Conservation (phyloP, 2,797 vertebrate species). For the Alauda arvensis region DNA sequence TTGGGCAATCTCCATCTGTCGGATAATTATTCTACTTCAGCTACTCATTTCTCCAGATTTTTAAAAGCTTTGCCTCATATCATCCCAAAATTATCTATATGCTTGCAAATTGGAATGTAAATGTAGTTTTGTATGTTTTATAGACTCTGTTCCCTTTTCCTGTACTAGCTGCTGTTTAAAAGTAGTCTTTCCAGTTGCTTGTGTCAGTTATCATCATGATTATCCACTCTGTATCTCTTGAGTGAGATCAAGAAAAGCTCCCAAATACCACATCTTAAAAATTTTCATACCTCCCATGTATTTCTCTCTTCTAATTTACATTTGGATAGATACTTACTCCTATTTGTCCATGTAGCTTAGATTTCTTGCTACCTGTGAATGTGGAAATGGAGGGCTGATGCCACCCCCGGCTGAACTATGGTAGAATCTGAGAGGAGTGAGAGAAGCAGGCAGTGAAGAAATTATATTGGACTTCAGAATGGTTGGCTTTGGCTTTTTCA, state of each 20-base stretch:
- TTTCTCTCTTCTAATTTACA: not conserved
- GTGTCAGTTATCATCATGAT: not conserved
- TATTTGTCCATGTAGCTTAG: not conserved
- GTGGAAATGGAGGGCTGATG: not conserved
- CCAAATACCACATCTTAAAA: not conserved
- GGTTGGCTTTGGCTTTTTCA: not conserved
- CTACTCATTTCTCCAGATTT: constrained; percentile 49
- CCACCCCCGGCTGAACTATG: not conserved
- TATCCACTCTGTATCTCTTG: not conserved
- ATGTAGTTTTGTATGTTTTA: not conserved
- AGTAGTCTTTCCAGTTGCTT: not conserved
- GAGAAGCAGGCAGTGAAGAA: not conserved
- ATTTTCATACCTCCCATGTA: not conserved
- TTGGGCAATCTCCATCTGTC: constrained; percentile 57
- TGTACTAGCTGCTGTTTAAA: not conserved
- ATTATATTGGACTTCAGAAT: not conserved
- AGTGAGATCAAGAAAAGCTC: constrained; percentile 3
- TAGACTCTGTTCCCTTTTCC: not conserved
- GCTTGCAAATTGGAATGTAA: constrained; percentile 26
- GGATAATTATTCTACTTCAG: constrained; percentile 54
- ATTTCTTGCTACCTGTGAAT: not conserved
- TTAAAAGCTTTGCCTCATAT: constrained; percentile 48
- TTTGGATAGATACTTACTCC: not conserved
- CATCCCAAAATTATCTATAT: constrained; percentile 47
- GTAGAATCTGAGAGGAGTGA: not conserved